Conservation (phyloP, 92 coral and sea anemone genomes). For the Paramuricea clavata region DNA sequence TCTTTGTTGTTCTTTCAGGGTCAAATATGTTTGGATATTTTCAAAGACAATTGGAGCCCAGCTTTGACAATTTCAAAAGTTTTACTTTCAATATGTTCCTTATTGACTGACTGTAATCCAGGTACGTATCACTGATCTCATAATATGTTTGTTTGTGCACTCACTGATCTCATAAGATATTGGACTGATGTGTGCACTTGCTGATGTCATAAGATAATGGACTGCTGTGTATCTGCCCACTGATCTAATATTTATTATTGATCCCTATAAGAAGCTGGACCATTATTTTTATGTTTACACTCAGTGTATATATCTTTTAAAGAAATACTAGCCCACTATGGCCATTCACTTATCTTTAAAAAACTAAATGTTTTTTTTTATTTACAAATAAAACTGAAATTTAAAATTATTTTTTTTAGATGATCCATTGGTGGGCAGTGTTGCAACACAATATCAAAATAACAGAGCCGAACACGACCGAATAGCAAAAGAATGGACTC, state of each 20-base stretch:
- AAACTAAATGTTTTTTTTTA: too few relatives aligned
- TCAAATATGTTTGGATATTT: conserved; percentile 83
- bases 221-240: too few relatives aligned
- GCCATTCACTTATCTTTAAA: too few relatives aligned
- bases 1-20: conserved; percentile 61
- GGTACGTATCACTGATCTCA: conserved; percentile 52
- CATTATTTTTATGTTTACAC: too few relatives aligned
- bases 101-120: conserved; percentile 93
- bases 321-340: too few relatives aligned
- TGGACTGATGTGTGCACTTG: neutral
- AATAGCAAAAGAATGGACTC: conserved; percentile 93
- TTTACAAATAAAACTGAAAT: neutral
- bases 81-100: conserved; percentile 85
- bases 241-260: too few relatives aligned
- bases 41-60: conserved; percentile 95
- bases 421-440: conserved; percentile 96
- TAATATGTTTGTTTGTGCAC: neutral
- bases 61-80: conserved; percentile 90
- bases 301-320: too few relatives aligned
- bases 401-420: conserved; percentile 60
- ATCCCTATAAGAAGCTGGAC: too few relatives aligned
- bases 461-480: conserved; percentile 91
- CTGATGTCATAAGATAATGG: neutral
- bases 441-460: conserved; percentile 84
- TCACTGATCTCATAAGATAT: neutral